A percentile compares a stretch with the other conserved stretches of the same genome.
Evolutionary conservation across 2,888 invertebrate species (phyloP).

Genomic region (Plemyria rubiginata): DNA sequence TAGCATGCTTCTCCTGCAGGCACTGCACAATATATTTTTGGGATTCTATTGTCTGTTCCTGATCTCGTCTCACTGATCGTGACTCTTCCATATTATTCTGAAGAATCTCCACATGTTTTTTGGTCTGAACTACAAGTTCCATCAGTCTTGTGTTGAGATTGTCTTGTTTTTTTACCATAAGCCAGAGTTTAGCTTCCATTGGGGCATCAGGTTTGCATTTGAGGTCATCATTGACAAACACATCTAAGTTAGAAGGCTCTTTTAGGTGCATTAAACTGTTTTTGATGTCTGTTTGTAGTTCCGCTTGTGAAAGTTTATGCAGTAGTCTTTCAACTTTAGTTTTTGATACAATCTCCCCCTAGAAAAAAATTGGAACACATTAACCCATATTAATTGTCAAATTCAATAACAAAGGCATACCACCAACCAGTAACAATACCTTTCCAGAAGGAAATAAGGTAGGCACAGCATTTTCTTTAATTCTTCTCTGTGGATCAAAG

Average conservation of each 20-base stretch:
- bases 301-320: conserved; percentile 60
- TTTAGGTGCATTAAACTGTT: conserved; percentile 54
- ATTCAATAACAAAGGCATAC: no score
- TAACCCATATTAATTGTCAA: no score
- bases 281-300: conserved; percentile 66
- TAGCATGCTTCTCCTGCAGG: conserved; percentile 76
- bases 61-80: conserved; percentile 56
- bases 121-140: conserved; percentile 64
- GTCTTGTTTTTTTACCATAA: conserved; percentile 74
- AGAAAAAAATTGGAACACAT: conserved; percentile 14
- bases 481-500: conserved; percentile 65
- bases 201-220: conserved; percentile 62
- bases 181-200: conserved; percentile 67
- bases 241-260: conserved; percentile 65
- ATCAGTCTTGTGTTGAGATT: conserved; percentile 65
- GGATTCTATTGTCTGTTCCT: conserved; percentile 66
- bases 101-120: conserved; percentile 64
- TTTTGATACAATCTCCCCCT: conserved; percentile 37
- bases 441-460: conserved; percentile 60
- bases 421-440: conserved; percentile 41
- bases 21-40: conserved; percentile 75
- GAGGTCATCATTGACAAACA: conserved; percentile 63
- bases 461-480: conserved; percentile 69
- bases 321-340: conserved; percentile 62
- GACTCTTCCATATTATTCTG: conserved; percentile 63